phyloP scores from a whole-genome alignment of 2,113 vertebrate species.

The Oncorhynchus tshawytscha region DNA sequence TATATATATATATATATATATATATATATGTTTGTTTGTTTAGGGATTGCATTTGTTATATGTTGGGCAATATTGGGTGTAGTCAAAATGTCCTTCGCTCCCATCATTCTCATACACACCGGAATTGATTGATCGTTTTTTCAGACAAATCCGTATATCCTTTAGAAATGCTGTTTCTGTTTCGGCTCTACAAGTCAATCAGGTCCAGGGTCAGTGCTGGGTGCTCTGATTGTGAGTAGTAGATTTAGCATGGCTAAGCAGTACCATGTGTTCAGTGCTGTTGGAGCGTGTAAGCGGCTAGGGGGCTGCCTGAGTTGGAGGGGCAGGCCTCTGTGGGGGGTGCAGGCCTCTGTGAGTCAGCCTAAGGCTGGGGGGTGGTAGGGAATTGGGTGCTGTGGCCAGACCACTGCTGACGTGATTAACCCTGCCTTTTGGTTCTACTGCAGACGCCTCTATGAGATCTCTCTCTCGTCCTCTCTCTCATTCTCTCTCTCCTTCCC shows the following conservation, averaged over 20 bases:
- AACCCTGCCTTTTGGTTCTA: conserved; percentile 62
- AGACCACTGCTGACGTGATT: conserved; percentile 68
- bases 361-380: conserved; percentile 11
- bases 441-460: conserved; percentile 65
- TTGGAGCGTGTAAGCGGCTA: conserved; percentile 55
- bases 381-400: conserved; percentile 37
- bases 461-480: conserved; percentile 24
- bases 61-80: too few relatives aligned
- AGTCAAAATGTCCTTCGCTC: too few relatives aligned
- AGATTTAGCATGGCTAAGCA: conserved; percentile 65
- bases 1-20: too few relatives aligned
- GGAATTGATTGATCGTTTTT: conserved; percentile 30
- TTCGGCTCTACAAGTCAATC: conserved; percentile 26
- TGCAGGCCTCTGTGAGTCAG: conserved; percentile 58
- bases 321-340: conserved; percentile 5
- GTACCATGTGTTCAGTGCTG: conserved; percentile 66
- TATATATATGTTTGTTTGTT: too few relatives aligned
- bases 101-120: background rate
- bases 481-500: conserved; percentile 48
- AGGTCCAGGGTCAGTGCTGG: conserved; percentile 24
- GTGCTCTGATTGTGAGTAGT: conserved; percentile 51
- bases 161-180: conserved; percentile 59
- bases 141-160: conserved; percentile 47
- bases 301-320: conserved; percentile 38
- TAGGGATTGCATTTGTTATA: too few relatives aligned